Evolutionary conservation across 2,113 vertebrate species (phyloP).

Genomic region (Tachysurus vachellii): DNA sequence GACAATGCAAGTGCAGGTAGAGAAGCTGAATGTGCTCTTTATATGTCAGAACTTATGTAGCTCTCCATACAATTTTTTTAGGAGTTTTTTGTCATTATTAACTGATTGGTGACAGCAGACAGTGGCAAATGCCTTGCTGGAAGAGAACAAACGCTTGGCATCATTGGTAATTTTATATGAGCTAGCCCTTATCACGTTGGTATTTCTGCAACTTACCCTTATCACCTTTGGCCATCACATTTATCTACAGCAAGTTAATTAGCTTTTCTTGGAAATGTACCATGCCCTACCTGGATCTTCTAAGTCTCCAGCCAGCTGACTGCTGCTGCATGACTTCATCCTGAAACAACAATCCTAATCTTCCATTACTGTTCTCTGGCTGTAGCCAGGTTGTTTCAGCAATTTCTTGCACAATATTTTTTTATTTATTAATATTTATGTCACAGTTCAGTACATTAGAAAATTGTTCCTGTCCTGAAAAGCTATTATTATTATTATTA

Average conservation of each 20-base stretch:
- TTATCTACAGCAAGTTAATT: slow-evolving; percentile 48
- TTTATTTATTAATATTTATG: not conserved
- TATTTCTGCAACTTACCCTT: slow-evolving; percentile 36
- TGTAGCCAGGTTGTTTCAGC: slow-evolving; percentile 24
- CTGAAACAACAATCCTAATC: slow-evolving; percentile 30
- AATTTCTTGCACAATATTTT: slow-evolving; percentile 32
- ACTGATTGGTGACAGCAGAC: slow-evolving; percentile 8
- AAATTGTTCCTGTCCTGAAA: slow-evolving; percentile 39
- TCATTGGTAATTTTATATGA: slow-evolving; percentile 32
- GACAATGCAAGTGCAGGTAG: not conserved
- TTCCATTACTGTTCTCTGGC: slow-evolving; percentile 20
- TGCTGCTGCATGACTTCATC: slow-evolving; percentile 41
- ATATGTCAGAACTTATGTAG: not conserved
- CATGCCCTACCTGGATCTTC: slow-evolving; percentile 44
- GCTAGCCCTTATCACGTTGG: slow-evolving; percentile 41
- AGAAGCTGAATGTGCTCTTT: not conserved
- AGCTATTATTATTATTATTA: not conserved
- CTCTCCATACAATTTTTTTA: not conserved
- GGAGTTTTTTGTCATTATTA: not conserved
- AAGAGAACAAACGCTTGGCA: slow-evolving; percentile 41
- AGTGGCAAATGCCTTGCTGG: slow-evolving; percentile 22
- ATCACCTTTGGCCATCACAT: slow-evolving; percentile 51
- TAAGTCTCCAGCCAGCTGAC: slow-evolving; percentile 38
- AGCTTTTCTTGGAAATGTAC: slow-evolving; percentile 52
- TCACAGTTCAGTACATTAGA: slow-evolving; percentile 11